Conservation (phyloP, 2,888 invertebrate genomes). For the Sicus ferrugineus region DNA sequence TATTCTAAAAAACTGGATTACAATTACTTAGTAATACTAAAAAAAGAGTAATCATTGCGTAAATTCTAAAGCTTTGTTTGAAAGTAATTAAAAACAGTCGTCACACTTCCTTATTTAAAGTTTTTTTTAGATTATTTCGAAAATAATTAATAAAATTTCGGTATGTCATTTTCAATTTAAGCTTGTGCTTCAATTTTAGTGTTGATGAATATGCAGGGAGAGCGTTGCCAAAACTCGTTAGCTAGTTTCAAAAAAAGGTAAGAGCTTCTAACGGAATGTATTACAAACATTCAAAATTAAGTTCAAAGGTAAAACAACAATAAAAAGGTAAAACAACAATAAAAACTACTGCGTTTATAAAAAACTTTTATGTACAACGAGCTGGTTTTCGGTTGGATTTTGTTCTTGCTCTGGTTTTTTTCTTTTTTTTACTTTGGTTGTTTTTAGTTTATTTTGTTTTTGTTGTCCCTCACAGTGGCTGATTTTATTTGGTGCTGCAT, state of each 20-base stretch:
- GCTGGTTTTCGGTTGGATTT: neutral
- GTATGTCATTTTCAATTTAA: neutral
- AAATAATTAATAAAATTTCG: neutral
- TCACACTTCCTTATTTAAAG: neutral
- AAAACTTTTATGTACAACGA: constrained; percentile 3
- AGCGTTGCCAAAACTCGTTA: neutral
- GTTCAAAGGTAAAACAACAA: neutral
- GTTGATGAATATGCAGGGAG: neutral
- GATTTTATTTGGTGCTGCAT: neutral
- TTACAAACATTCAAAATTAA: neutral
- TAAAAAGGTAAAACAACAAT: neutral
- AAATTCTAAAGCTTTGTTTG: too few relatives aligned
- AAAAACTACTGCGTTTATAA: constrained; percentile 2
- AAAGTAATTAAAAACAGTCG: neutral
- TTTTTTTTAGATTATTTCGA: neutral
- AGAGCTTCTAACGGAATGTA: too few relatives aligned
- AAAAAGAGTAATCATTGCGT: too few relatives aligned
- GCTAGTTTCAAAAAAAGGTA: neutral
- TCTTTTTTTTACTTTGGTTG: neutral
- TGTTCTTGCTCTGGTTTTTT: neutral
- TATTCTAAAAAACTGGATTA: too few relatives aligned
- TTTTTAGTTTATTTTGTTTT: too few relatives aligned
- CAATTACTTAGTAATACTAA: too few relatives aligned
- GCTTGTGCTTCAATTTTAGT: neutral
- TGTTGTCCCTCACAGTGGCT: too few relatives aligned